Percentiles rank a stretch among this genome's conserved stretches.
Conservation (phyloP, 2,113 vertebrate species). For the Notarius quadriscutis region DNA sequence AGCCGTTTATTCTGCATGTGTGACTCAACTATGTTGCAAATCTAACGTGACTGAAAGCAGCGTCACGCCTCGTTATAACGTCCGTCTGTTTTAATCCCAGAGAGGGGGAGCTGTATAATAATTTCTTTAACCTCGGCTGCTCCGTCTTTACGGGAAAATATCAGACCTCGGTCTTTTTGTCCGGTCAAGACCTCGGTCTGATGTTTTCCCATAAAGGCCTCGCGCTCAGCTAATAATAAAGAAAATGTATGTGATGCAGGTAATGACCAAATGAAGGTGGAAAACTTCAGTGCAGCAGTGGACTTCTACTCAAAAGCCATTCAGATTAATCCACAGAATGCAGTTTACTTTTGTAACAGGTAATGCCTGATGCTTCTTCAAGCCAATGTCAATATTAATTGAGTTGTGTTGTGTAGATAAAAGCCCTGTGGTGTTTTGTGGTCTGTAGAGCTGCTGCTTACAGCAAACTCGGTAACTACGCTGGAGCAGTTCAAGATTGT, state of each 20-base stretch:
- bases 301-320: slow-evolving; percentile 93
- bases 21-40: no score
- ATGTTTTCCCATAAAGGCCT: no score
- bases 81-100: no score
- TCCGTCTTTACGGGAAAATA: no score
- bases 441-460: slow-evolving; percentile 87
- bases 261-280: slow-evolving; percentile 95
- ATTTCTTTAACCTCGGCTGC: no score
- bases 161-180: no score
- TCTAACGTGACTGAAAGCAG: no score
- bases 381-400: no score
- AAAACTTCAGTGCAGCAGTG: slow-evolving; percentile 87
- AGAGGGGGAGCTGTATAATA: no score
- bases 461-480: slow-evolving; percentile 93
- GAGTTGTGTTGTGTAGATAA: not conserved
- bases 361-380: slow-evolving; percentile 49
- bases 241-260: slow-evolving; percentile 67
- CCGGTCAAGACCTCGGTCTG: no score
- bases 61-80: no score
- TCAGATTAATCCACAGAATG: slow-evolving; percentile 87
- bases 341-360: slow-evolving; percentile 98
- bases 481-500: slow-evolving; percentile 90
- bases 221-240: not conserved
- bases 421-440: not conserved
- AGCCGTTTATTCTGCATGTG: no score